Evolutionary conservation across 2,888 invertebrate genomes (phyloP).

Genomic region (Nephrotoma appendiculata): DNA sequence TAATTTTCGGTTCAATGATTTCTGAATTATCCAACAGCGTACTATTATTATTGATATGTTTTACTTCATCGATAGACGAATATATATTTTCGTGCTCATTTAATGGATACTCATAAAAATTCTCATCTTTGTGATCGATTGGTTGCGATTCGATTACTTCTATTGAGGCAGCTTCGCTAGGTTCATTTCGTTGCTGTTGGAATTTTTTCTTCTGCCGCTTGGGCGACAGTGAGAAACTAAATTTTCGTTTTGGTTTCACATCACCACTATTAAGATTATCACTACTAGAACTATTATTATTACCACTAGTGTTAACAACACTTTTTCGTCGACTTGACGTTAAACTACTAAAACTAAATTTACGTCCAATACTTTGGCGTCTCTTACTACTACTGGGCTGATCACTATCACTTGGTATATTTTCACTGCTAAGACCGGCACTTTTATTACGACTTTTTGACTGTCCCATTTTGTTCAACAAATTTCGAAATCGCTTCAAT

Average conservation of each 20-base stretch:
- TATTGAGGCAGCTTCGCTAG: neutral
- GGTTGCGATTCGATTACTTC: neutral
- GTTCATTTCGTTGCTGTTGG: neutral
- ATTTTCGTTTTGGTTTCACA: constrained; percentile 1
- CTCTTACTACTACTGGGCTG: neutral
- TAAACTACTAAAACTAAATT: neutral
- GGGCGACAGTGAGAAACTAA: neutral
- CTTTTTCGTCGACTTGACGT: neutral
- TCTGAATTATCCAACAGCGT: neutral
- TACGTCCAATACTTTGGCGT: neutral
- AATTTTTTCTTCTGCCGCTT: neutral
- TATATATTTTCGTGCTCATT: neutral
- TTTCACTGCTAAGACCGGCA: neutral
- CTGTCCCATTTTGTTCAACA: neutral
- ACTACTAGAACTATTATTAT: neutral
- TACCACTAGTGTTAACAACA: neutral
- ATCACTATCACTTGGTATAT: neutral
- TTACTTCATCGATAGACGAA: neutral
- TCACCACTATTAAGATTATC: neutral
- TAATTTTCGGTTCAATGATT: neutral
- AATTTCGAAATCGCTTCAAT: neutral
- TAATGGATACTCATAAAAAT: neutral
- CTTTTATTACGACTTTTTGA: neutral
- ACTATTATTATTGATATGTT: neutral
- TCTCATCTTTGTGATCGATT: neutral